Conservation (phyloP, 1,140 invertebrate species). For the Spodoptera litura region DNA sequence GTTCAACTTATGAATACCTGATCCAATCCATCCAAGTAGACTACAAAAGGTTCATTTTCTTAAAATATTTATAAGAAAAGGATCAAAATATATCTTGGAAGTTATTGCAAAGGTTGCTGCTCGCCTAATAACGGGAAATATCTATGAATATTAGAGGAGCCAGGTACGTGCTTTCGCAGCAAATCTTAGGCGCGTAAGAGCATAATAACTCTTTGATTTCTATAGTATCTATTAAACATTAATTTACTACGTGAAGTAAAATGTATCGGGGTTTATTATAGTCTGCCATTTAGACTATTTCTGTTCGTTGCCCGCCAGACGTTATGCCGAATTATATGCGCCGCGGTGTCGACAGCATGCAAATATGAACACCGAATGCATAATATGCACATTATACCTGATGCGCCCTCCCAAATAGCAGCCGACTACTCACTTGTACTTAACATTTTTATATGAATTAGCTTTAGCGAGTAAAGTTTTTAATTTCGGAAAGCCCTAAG, state of each 20-base stretch:
- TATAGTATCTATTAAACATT: slow-evolving; percentile 25
- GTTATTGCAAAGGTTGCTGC: neutral
- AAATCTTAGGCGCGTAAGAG: slow-evolving; percentile 14
- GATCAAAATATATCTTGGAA: neutral
- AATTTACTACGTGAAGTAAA: slow-evolving; percentile 33
- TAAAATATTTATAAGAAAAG: too few relatives aligned
- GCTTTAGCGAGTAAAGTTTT: neutral
- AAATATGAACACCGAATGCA: slow-evolving; percentile 41
- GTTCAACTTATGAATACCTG: too few relatives aligned
- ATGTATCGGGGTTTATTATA: slow-evolving; percentile 48
- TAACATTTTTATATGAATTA: neutral
- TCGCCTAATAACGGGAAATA: neutral
- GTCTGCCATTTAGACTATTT: slow-evolving; percentile 53
- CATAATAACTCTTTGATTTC: slow-evolving; percentile 19
- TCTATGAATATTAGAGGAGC: neutral
- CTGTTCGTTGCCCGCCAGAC: slow-evolving; percentile 41
- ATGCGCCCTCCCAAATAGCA: neutral
- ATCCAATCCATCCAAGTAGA: too few relatives aligned
- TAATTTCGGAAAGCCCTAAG: neutral
- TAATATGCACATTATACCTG: slow-evolving; percentile 34
- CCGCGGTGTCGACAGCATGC: slow-evolving; percentile 7
- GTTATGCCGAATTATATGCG: slow-evolving; percentile 45
- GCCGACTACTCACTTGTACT: slow-evolving; percentile 1
- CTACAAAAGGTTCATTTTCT: too few relatives aligned
- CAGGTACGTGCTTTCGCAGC: slow-evolving; percentile 18